phyloP scores from a whole-genome alignment of 1,140 invertebrate genomes.

The Lerema accius region DNA sequence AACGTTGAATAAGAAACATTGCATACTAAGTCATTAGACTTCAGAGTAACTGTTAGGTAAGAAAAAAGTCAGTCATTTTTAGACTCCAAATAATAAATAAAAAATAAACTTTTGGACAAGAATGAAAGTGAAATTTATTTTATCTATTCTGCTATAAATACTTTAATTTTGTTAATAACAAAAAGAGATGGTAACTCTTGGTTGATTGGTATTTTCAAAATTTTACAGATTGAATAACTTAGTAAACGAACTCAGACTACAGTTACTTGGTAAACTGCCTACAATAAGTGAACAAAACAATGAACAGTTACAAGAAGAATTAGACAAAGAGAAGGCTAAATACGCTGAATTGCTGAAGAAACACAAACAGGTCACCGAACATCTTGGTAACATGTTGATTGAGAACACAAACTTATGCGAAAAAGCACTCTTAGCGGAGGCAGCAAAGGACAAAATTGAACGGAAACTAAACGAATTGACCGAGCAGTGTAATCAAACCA shows the following conservation, averaged over 20 bases:
- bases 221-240: slow-evolving; percentile 84
- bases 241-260: slow-evolving; percentile 86
- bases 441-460: slow-evolving; percentile 86
- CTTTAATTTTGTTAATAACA: not conserved
- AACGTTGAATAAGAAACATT: no score
- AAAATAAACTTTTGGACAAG: no score
- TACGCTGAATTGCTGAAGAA: slow-evolving; percentile 82
- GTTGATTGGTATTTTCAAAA: no score
- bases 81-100: no score
- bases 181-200: no score
- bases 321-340: slow-evolving; percentile 80
- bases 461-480: slow-evolving; percentile 86
- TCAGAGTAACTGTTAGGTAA: no score
- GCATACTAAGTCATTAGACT: no score
- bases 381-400: slow-evolving; percentile 83
- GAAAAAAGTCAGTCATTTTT: no score
- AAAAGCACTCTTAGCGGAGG: slow-evolving; percentile 85
- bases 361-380: slow-evolving; percentile 84
- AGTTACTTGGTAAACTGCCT: slow-evolving; percentile 81
- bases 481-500: slow-evolving; percentile 83
- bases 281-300: slow-evolving; percentile 64
- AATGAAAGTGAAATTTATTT: no score
- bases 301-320: slow-evolving; percentile 76
- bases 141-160: not conserved
- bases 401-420: slow-evolving; percentile 85